A percentile compares a stretch with the other conserved stretches of the same genome.
phyloP scores from a whole-genome alignment of 64 coral and sea anemone genomes.

The Anthopleura sola region DNA sequence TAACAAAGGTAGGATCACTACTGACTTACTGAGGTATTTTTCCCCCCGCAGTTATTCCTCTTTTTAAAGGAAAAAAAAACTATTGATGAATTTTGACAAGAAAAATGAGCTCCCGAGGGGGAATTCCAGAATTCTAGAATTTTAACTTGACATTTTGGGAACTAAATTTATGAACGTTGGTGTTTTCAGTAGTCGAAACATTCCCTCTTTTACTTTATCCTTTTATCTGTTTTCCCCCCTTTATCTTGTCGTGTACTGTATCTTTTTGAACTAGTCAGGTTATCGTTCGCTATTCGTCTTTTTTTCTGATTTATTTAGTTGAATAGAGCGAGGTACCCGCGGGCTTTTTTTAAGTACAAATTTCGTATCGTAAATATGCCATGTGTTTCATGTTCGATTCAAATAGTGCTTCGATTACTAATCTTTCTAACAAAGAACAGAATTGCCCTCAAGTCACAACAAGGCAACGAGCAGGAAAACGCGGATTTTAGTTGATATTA shows the following conservation, averaged over 20 bases:
- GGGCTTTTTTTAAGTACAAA: too few species aligned
- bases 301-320: neutral
- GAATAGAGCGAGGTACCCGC: neutral
- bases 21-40: neutral
- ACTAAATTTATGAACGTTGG: too few species aligned
- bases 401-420: neutral
- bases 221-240: too few species aligned
- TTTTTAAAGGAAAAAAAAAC: too few species aligned
- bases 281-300: neutral
- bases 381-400: neutral
- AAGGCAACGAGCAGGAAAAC: neutral
- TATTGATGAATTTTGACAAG: neutral
- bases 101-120: neutral
- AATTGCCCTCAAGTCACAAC: neutral
- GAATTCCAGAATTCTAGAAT: too few species aligned
- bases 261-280: neutral
- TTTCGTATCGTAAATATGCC: neutral
- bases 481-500: neutral
- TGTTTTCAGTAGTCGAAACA: too few species aligned
- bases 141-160: too few species aligned
- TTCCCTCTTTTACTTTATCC: too few species aligned
- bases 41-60: neutral
- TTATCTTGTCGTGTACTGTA: neutral
- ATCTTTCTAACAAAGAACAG: neutral
- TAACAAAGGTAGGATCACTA: neutral